These are phyloP conservation scores for Kradibia gibbosae DNA, from an alignment of 1,140 invertebrate species.

Conservation along the genomic window DNA sequence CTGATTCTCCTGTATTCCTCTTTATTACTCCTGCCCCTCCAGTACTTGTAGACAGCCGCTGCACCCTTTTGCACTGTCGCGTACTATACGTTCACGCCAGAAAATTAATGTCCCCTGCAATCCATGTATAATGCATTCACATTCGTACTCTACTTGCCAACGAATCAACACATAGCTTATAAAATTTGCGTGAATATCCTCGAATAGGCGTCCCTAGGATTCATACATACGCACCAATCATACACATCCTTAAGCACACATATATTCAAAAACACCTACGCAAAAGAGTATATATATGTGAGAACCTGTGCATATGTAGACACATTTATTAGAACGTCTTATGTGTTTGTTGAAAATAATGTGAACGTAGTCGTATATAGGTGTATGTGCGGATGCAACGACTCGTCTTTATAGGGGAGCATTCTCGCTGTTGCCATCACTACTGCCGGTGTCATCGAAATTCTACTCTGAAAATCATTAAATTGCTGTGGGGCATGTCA, in stretches of 20 bases:
- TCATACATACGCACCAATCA: neutral
- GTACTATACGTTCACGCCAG: constrained; percentile 71
- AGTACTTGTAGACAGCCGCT: constrained; percentile 37
- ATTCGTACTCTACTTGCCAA: constrained; percentile 63
- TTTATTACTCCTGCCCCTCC: constrained; percentile 42
- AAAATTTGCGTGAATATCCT: constrained; percentile 69
- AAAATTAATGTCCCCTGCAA: constrained; percentile 75
- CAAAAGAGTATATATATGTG: neutral
- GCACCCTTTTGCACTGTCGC: constrained; percentile 51
- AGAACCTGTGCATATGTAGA: neutral
- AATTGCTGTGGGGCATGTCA: constrained; percentile 56
- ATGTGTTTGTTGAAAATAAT: constrained; percentile 21
- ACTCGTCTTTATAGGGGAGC: neutral
- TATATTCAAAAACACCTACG: neutral
- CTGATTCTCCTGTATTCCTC: constrained; percentile 34
- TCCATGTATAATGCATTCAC: constrained; percentile 74
- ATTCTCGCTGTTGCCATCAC: neutral
- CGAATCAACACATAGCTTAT: constrained; percentile 70
- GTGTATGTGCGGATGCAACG: neutral
- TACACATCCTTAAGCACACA: neutral
- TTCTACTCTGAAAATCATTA: constrained; percentile 68
- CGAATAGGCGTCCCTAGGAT: neutral
- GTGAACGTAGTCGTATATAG: neutral
- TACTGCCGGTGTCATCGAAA: constrained; percentile 68
- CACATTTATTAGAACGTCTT: constrained; percentile 24